Conservation (phyloP, 2,888 invertebrate genomes). For the Herminia tarsipennalis region DNA sequence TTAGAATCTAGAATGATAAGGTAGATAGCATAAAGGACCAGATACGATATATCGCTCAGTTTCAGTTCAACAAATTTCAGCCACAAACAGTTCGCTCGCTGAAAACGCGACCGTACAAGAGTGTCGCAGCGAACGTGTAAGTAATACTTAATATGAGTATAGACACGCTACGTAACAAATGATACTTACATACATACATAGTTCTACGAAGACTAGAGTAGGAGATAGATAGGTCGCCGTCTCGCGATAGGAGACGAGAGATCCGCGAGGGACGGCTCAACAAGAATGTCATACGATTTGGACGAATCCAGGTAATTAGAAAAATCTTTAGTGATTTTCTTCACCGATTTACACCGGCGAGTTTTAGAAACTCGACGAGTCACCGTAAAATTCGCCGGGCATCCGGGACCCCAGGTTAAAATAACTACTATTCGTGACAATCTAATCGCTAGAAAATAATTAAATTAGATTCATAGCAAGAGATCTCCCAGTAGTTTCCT, state of each 20-base stretch:
- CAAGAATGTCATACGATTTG: constrained; percentile 3
- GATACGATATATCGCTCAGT: too few relatives aligned
- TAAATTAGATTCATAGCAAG: constrained; percentile 1
- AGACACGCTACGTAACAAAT: constrained; percentile 61
- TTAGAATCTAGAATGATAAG: too few relatives aligned
- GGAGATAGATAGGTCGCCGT: constrained; percentile 33
- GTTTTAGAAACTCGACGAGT: too few relatives aligned
- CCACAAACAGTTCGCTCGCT: neutral
- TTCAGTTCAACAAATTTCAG: too few relatives aligned
- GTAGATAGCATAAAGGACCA: too few relatives aligned
- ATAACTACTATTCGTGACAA: too few relatives aligned
- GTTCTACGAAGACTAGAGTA: constrained; percentile 70
- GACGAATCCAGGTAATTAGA: constrained; percentile 6
- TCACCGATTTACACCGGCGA: too few relatives aligned
- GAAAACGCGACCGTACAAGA: neutral
- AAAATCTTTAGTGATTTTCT: too few relatives aligned
- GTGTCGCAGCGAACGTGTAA: constrained; percentile 25
- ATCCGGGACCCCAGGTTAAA: neutral
- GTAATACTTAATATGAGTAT: constrained; percentile 37
- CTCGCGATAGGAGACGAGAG: constrained; percentile 22
- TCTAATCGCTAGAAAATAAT: constrained; percentile 1
- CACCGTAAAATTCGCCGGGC: neutral
- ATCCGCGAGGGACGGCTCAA: constrained; percentile 16
- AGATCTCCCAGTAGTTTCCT: neutral
- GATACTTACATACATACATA: constrained; percentile 42